A percentile compares a stretch with the other conserved stretches of the same genome.
These are phyloP conservation scores for Probaryconus sp. DNA, from an alignment of 1,140 invertebrate species.

Conservation along the genomic window DNA sequence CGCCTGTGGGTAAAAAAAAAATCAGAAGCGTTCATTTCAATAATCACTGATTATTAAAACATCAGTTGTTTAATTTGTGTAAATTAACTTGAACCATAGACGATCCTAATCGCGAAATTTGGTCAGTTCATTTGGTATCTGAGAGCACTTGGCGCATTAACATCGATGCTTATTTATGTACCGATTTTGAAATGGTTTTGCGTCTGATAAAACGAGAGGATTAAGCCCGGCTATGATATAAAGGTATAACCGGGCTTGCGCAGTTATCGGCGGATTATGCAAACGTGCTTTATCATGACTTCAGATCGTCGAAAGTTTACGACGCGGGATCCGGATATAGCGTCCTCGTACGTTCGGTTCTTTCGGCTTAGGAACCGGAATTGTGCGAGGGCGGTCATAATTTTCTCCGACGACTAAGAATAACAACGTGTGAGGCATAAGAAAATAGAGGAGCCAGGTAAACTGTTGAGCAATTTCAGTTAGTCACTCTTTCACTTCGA, in stretches of 20 bases:
- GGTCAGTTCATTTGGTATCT: not conserved
- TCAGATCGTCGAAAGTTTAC: constrained; percentile 61
- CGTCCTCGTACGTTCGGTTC: constrained; percentile 56
- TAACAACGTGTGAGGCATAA: constrained; percentile 49
- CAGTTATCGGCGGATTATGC: constrained; percentile 62
- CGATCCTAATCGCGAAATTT: too few relatives aligned
- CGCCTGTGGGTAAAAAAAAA: too few relatives aligned
- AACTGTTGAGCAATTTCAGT: constrained; percentile 24
- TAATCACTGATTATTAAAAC: too few relatives aligned
- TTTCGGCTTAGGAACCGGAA: constrained; percentile 39
- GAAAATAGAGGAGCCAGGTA: constrained; percentile 28
- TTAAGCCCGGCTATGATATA: constrained; percentile 59
- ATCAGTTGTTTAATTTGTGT: not conserved
- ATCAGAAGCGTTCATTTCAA: too few relatives aligned
- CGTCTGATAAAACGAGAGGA: constrained; percentile 51
- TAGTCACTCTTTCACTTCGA: constrained; percentile 10
- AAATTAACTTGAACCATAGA: too few relatives aligned
- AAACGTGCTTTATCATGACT: constrained; percentile 63
- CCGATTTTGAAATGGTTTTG: constrained; percentile 36
- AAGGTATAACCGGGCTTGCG: constrained; percentile 52
- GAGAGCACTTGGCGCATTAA: constrained; percentile 6
- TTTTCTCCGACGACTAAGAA: constrained; percentile 44
- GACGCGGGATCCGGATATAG: constrained; percentile 50
- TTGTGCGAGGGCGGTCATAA: constrained; percentile 52
- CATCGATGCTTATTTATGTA: constrained; percentile 29